phyloP scores from a whole-genome alignment of 30 jellyfish, hydroid and myxozoan genomes.

The Aurelia aurita complex sp. Pacific region DNA sequence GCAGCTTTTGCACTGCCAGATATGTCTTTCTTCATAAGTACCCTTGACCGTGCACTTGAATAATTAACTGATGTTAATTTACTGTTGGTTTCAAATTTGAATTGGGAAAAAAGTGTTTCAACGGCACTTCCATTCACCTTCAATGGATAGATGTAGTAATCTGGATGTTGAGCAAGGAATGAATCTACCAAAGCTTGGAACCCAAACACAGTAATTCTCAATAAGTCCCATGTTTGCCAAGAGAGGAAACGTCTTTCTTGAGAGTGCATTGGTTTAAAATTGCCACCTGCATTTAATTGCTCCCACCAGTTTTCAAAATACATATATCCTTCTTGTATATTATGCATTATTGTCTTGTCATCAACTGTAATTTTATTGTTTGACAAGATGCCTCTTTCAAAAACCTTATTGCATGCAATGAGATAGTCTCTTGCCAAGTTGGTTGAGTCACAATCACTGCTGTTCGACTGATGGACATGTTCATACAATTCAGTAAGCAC shows the following conservation, averaged over 20 bases:
- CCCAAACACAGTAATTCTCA: slow-evolving; percentile 29
- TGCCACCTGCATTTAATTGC: slow-evolving; percentile 14
- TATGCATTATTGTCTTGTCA: background rate
- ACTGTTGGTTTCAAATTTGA: slow-evolving; percentile 21
- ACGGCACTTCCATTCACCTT: slow-evolving; percentile 38
- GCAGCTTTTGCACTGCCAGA: slow-evolving; percentile 32
- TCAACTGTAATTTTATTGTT: slow-evolving; percentile 4
- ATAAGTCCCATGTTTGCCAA: slow-evolving; percentile 31
- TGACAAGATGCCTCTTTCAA: slow-evolving; percentile 22
- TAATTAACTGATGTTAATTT: slow-evolving; percentile 37
- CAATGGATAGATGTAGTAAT: slow-evolving; percentile 11
- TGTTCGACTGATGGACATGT: background rate
- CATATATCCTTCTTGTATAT: slow-evolving; percentile 8
- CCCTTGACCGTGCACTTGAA: slow-evolving; percentile 27
- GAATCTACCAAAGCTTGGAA: slow-evolving; percentile 5
- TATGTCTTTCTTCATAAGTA: slow-evolving; percentile 15
- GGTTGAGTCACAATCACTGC: slow-evolving; percentile 1
- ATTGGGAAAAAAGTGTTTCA: slow-evolving; percentile 26
- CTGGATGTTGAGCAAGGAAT: background rate
- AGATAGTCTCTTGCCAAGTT: background rate
- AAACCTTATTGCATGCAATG: slow-evolving; percentile 21
- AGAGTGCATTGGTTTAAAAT: slow-evolving; percentile 12
- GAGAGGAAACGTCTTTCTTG: slow-evolving; percentile 13
- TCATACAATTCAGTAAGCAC: slow-evolving; percentile 14
- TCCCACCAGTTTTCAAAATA: slow-evolving; percentile 46